Conservation (phyloP, 1,140 invertebrate species). For the Mizuhopecten yessoensis region DNA sequence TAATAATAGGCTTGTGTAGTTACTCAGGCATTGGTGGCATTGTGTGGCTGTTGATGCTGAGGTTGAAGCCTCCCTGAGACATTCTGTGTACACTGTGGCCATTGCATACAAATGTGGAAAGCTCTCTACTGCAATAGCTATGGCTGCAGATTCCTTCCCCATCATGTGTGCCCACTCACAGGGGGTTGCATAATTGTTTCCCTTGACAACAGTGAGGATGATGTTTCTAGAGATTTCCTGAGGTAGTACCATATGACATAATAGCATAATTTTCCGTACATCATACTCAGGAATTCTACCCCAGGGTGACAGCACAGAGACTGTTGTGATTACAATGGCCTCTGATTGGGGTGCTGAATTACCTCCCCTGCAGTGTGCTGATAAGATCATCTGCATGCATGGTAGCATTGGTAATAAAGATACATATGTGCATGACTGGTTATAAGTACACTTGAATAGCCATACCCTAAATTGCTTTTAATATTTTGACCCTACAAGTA, state of each 20-base stretch:
- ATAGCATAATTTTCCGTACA: conserved; percentile 13
- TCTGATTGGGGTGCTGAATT: not conserved
- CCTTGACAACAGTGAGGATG: conserved; percentile 25
- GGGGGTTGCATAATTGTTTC: conserved; percentile 36
- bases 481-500: not conserved
- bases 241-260: conserved; percentile 38
- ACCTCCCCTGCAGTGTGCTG: not conserved
- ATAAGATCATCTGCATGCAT: not conserved
- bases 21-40: not conserved
- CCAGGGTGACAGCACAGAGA: not conserved
- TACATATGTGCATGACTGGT: too few species aligned
- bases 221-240: not conserved
- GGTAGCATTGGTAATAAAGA: not conserved
- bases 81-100: not conserved
- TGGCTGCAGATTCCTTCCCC: conserved; percentile 30
- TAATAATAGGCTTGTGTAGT: conserved; percentile 27
- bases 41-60: conserved; percentile 11
- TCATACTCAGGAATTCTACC: not conserved
- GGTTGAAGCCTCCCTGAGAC: conserved; percentile 1
- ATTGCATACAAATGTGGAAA: conserved; percentile 12
- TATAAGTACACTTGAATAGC: not conserved
- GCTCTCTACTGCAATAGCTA: not conserved
- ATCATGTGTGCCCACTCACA: conserved; percentile 25
- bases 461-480: not conserved
- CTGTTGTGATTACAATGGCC: conserved; percentile 8